Evolutionary conservation across 2,888 invertebrate genomes (phyloP).

Genomic region (Polydrusus cervinus): DNA sequence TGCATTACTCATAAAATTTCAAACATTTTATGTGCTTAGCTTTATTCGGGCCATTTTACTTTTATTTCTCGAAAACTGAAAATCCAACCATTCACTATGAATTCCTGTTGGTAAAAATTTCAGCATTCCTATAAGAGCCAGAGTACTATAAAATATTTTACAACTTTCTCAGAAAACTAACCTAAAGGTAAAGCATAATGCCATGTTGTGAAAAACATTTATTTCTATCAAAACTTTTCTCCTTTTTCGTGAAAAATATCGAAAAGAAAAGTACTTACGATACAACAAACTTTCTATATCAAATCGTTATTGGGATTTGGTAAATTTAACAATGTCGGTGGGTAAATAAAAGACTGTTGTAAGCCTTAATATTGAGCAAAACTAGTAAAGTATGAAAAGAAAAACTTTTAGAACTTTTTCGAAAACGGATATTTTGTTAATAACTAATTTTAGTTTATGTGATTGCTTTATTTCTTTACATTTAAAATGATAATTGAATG

Average conservation of each 20-base stretch:
- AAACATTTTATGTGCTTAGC: background rate
- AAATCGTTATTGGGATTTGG: conserved; percentile 1
- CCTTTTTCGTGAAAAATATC: background rate
- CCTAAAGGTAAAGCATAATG: conserved; percentile 4
- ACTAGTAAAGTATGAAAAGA: background rate
- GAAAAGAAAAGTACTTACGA: conserved; percentile 12
- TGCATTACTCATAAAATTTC: background rate
- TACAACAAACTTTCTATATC: conserved; percentile 3
- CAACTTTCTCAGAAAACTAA: conserved; percentile 1
- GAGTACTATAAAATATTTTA: background rate
- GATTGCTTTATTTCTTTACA: background rate
- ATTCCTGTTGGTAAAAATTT: background rate
- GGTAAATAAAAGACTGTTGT: background rate
- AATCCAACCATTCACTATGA: background rate
- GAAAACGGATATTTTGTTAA: background rate
- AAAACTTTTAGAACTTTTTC: background rate
- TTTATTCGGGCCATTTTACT: background rate
- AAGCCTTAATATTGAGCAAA: background rate
- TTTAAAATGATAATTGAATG: too few relatives aligned
- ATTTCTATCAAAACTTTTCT: conserved; percentile 12
- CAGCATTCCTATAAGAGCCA: background rate
- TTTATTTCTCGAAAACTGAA: background rate
- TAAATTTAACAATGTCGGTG: conserved; percentile 4
- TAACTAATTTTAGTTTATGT: background rate
- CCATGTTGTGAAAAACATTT: conserved; percentile 1